Base-by-base conservation (phyloP, 2,113 vertebrate genomes). In the Cisticola juncidis region DNA sequence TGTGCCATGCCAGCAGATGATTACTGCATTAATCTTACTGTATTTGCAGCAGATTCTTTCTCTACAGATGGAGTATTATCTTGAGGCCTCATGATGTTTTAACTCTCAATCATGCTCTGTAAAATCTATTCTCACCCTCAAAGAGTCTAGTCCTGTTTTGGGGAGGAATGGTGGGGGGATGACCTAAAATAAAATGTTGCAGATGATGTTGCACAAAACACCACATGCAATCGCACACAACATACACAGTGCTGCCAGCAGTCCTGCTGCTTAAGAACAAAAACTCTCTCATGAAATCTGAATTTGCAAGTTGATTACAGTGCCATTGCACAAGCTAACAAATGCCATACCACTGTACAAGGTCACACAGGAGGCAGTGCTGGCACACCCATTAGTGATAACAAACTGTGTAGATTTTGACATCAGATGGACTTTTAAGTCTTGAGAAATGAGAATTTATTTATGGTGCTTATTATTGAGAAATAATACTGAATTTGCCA, bases 211-310 rank as follows among this genome's bases (percentile, higher is more conserved):
- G 48, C 62, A 72, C 53, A n/a, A 76, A 93, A 57, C 84, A 72
- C 31, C 17, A 35, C 71, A 62, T 0, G 6, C 56, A 68, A 20
- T 38, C 74, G 65, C 53, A 68, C 23, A 38, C 51, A 91, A 35
- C 44, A 24, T 23, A 38, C 9, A 38, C 17, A 26, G 3, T 51
- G 31, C 57, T 97, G 73, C 84, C 92, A 87, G 62, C 36, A 76
- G 44, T 65, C 78, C 36, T 82, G 81, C 94, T 94, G 92, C 65
- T 92, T 60, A 28, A 68, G 28, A 81, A 64, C 78, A 90, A 78
- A 94, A 87, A 23, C 19, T 35, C 16, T 65, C 19, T 78, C 53
- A 40, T 72, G 22, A 84, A 85, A 56, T 90, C 19, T 85, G 73
- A 58, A 84, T 91, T 74, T 87, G 17, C 48, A 79, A 61, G 81